Conservation (phyloP, 2,888 invertebrate species). For the Liposcelis brunnea region DNA sequence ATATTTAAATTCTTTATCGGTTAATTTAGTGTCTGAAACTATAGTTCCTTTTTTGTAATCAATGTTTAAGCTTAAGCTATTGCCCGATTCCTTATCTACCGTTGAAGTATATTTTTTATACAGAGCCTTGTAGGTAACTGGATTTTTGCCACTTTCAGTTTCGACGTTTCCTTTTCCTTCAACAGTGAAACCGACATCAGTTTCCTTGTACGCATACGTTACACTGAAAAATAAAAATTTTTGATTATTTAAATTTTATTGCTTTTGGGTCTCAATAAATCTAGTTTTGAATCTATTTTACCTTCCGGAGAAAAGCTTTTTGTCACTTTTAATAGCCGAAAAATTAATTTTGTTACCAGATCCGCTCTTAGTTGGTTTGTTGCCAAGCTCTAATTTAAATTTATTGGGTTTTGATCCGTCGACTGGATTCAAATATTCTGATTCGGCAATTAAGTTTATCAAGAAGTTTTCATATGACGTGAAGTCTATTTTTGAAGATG, state of each 20-base stretch:
- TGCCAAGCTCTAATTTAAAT: slow-evolving; percentile 42
- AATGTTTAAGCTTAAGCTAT: slow-evolving; percentile 30
- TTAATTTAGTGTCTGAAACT: slow-evolving; percentile 49
- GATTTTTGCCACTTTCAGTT: slow-evolving; percentile 46
- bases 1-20: slow-evolving; percentile 50
- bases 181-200: slow-evolving; percentile 51
- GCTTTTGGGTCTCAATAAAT: no score
- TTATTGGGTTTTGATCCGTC: slow-evolving; percentile 37
- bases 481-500: slow-evolving; percentile 28
- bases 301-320: slow-evolving; percentile 53
- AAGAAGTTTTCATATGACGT: slow-evolving; percentile 45
- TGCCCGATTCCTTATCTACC: slow-evolving; percentile 48
- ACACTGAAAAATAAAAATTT: slow-evolving; percentile 29
- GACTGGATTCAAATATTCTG: slow-evolving; percentile 42
- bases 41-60: slow-evolving; percentile 49
- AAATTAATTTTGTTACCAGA: slow-evolving; percentile 40
- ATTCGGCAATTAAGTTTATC: slow-evolving; percentile 41
- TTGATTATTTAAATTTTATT: no score
- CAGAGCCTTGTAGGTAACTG: slow-evolving; percentile 59
- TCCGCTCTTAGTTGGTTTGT: slow-evolving; percentile 38
- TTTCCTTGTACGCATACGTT: slow-evolving; percentile 49
- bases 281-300: slow-evolving; percentile 21
- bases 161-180: slow-evolving; percentile 60
- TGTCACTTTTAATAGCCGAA: slow-evolving; percentile 41
- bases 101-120: no score